Evolutionary conservation across 2,888 invertebrate genomes (phyloP), one percentile per base, ranked within the genome.

Genomic region (Ectemnius continuus): DNA sequence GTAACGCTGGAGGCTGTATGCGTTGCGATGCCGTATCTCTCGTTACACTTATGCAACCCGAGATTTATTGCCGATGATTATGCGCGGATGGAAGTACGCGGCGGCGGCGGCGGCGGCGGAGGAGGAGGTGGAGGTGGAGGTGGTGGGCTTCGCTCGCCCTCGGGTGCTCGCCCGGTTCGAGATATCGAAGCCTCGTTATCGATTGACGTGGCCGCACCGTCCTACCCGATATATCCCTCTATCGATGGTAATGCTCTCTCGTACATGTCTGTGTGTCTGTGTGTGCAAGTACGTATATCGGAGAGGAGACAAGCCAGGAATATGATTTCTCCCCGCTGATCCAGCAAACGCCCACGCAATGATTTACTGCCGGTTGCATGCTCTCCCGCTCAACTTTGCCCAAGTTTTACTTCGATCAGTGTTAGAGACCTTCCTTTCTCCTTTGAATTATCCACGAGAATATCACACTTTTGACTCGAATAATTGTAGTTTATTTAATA

Each of bases 31-130:
- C 86, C 86, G 84, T 90, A 90, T 90, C 91, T 84, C 89, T 89
- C 88, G 90, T 90, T 90, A 90, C 90, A 90, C 90, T 91, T 91
- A 90, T 89, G 91, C 91, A 91, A 91, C 90, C 82, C 85, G 87
- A 89, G 91, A 91, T 91, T 90, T 91, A 90, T 91, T 90, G 87
- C 85, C 86, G 85, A 85, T 87, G 88, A 88, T 88, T 88, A 88
- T 87, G 88, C 87, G 87, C 86, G 88, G 86, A 88, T 87, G 87
- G 87, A 87, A 87, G 86, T 86, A 86, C 85, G 80, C 81, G 81
- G 75, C 64, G 76, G 76, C 74, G 76, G 74, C 73, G 79, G 79
- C 78, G 77, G 80, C 76, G 73, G 14, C 87, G 86, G 85, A 86
- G 84, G 80, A 78, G 80, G 75, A 57, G 76, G 75, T 75, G 75